Evolutionary conservation across 2,888 invertebrate species (phyloP), one percentile per base, ranked within the genome.

Genomic region (Mesorhabditis spiculigera): DNA sequence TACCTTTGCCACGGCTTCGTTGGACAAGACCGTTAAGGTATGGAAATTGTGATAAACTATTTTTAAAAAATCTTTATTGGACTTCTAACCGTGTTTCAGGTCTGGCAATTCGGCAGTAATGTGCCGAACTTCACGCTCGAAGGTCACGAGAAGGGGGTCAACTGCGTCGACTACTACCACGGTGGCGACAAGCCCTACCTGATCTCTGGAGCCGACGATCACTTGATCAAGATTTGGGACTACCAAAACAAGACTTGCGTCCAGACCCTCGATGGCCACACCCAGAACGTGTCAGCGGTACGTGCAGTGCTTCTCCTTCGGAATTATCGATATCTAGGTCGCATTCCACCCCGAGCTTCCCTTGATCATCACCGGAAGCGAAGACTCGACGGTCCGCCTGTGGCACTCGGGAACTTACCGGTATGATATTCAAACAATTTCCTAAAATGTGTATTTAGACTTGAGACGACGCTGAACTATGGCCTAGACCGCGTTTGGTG

Each of bases 101-200:
- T 95, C 1, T 99, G 98, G 98, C 97, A 98, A 86, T 90, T 99
- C 65, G 98, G 98, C 2, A 95, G 96, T 0, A 91, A 93, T n/a
- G 92, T 92, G 16, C 94, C 97, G 0, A 98, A 98, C 88, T 98
- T 98, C 87, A 97, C 98, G 0, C 88, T 98, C 44, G 97, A 98
- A 86, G 97, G 89, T 0, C 98, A 98, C 85, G 96, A 96, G 82
- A 97, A 97, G 86, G 98, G 98, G 79, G 80, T 97, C 0, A 99
- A 99, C 87, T 97, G 97, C 87, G 94, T 98, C 0, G 97, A 98
- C 87, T 99, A 98, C 86, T 99, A 98, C 86, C 93, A 95, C 86
- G 97, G 95, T 5, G 97, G 96, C 5, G 98, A 99, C 86, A 99
- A 99, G 85, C 98, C 98, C 0, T 99, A 98, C 87, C 89, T 98